Conservation (phyloP, 2,888 invertebrate genomes). For the Drosophila buzzatii region DNA sequence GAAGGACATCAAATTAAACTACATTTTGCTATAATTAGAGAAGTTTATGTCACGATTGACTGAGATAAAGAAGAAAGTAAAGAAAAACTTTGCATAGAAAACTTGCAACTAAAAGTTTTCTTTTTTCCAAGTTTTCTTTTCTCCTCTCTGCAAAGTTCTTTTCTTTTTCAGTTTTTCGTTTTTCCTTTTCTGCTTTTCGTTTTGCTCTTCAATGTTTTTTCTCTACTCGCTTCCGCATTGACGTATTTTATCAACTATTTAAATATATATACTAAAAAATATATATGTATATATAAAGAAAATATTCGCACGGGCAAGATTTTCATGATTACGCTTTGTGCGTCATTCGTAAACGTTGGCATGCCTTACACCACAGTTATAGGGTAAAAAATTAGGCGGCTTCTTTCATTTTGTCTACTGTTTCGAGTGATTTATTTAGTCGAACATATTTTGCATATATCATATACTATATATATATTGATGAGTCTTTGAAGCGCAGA, state of each 20-base stretch:
- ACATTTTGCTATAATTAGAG: background rate
- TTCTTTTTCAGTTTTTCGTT: too few species aligned
- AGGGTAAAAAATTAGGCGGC: background rate
- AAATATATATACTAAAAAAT: background rate
- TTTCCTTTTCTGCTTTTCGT: background rate
- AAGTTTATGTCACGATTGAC: background rate
- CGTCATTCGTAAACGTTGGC: conserved; percentile 13
- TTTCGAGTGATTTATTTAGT: conserved; percentile 36
- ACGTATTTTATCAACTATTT: conserved; percentile 1
- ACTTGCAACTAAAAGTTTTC: background rate
- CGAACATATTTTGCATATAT: background rate
- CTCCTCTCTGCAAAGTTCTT: background rate
- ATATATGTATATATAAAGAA: background rate
- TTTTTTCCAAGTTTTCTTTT: background rate
- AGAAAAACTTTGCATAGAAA: background rate
- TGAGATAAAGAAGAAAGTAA: background rate
- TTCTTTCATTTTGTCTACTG: conserved; percentile 3
- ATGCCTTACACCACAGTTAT: background rate
- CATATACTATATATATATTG: background rate
- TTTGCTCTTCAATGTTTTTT: background rate
- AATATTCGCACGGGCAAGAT: background rate
- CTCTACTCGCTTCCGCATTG: background rate
- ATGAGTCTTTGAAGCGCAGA: conserved; percentile 5
- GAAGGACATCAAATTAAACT: background rate
- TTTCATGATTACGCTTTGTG: background rate